Evolutionary conservation across 2,113 vertebrate genomes (phyloP), one percentile per base, ranked within the genome.

Genomic region (Tylochromis polylepis): DNA sequence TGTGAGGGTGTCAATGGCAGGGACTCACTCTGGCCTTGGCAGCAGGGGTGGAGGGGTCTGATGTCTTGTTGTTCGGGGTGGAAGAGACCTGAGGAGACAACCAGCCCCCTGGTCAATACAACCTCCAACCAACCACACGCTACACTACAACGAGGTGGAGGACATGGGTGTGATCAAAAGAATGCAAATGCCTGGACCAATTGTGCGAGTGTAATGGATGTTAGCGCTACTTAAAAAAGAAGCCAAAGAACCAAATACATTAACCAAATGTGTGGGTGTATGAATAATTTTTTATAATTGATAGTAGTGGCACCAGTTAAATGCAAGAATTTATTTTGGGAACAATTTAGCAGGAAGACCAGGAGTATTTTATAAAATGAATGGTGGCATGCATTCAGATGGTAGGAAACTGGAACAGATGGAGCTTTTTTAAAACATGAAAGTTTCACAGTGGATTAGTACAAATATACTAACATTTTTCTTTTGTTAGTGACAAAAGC

Each of bases 41-140:
- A 79, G 89, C 86, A 77, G 91, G 93, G 92, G 91, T 82, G 79
- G 85, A 90, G 87, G 94, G 79, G 85, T 95, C 95, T 38, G 95
- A 87, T 87, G 95, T 88, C 95, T 95, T 96, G 95, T 91, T 96
- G 95, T 94, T 96, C 93, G 87, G 92, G 92, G 91, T 89, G 93
- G 96, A 93, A 87, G 95, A 94, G 84, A 94, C 95, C 96, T 96
- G 95, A 82, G 88, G 94, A 96, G 92, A 96, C 93, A 96, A 96
- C 86, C 91, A 94, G 77, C 67, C 90, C 93, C 88, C 65, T 67
- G 88, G 91, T 96, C 92, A 96, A 91, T 91, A 93, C 79, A 93
- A 88, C 77, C 88, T 92, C 88, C 84, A 85, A 84, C 79, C 82
- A 85, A 92, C 24, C 77, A 91, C 15, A 92, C 20, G 22, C 77